These are phyloP conservation scores for Sinosuthora webbiana DNA, from an alignment of 2,113 vertebrate genomes.

Conservation along the genomic window DNA sequence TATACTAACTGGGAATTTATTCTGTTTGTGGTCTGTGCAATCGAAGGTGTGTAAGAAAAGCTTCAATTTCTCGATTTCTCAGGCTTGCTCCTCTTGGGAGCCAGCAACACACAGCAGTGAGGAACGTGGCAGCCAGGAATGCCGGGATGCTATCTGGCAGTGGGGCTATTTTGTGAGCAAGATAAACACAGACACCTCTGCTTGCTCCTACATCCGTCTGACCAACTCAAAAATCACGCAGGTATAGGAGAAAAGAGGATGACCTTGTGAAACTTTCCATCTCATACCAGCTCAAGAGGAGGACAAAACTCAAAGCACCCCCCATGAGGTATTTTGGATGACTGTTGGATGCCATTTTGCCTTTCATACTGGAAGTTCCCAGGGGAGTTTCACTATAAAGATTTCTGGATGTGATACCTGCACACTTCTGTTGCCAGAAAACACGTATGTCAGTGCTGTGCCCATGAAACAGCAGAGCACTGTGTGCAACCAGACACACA, in stretches of 20 bases:
- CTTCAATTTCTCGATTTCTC: neutral
- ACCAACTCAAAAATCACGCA: neutral
- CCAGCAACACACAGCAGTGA: neutral
- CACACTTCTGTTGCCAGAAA: neutral
- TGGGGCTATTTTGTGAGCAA: neutral
- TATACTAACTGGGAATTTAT: neutral
- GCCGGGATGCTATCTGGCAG: neutral
- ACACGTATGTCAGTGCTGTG: rapidly evolving
- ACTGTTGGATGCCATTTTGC: neutral
- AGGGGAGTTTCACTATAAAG: rapidly evolving
- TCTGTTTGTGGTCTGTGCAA: neutral
- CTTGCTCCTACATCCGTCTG: neutral
- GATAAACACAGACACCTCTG: neutral
- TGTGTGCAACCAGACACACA: neutral
- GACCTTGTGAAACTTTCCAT: neutral
- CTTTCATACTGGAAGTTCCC: neutral
- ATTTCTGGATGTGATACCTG: neutral
- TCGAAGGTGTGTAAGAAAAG: neutral
- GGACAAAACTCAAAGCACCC: neutral
- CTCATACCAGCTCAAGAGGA: neutral
- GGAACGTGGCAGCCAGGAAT: neutral
- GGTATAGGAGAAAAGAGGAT: rapidly evolving
- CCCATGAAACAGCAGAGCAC: neutral
- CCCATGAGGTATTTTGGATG: neutral
- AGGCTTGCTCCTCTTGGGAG: neutral